Evolutionary conservation across 2,888 invertebrate genomes (phyloP).

Genomic region (Aleiodes leptofemur): DNA sequence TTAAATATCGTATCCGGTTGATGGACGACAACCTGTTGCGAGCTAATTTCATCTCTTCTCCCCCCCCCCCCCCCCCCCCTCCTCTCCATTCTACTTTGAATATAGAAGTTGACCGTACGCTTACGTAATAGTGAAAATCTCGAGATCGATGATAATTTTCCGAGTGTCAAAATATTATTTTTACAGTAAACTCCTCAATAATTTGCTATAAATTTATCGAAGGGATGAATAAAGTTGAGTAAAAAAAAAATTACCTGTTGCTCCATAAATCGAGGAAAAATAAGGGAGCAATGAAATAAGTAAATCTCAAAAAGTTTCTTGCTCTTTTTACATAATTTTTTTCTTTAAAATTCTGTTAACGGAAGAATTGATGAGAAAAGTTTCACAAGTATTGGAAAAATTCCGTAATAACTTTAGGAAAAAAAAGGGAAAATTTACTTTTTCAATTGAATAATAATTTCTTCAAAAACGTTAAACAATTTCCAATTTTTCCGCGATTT

Average conservation of each 20-base stretch:
- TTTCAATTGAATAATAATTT: no score
- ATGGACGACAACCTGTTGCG: constrained; percentile 54
- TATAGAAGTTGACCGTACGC: constrained; percentile 11
- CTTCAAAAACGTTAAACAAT: no score
- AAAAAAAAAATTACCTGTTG: constrained; percentile 5
- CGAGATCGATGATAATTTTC: neutral
- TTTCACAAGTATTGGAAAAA: no score
- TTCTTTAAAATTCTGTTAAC: no score
- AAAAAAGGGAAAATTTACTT: no score
- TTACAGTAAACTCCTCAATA: no score
- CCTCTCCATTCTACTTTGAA: constrained; percentile 20
- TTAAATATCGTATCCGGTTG: constrained; percentile 5
- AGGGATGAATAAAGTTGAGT: neutral
- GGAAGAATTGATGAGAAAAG: no score
- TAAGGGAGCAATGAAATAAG: neutral
- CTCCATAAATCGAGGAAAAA: constrained; percentile 6
- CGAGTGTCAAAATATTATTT: no score
- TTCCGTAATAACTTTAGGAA: no score
- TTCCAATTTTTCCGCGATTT: neutral
- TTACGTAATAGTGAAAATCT: constrained; percentile 2
- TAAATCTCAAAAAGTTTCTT: neutral
- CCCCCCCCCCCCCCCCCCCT: constrained; percentile 31
- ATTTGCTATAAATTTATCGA: neutral
- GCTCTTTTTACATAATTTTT: no score
- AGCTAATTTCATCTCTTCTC: constrained; percentile 46